These are phyloP conservation scores for Lepilemur septentrionalis DNA, from an alignment of 2,797 vertebrate species.

Conservation along the genomic window DNA sequence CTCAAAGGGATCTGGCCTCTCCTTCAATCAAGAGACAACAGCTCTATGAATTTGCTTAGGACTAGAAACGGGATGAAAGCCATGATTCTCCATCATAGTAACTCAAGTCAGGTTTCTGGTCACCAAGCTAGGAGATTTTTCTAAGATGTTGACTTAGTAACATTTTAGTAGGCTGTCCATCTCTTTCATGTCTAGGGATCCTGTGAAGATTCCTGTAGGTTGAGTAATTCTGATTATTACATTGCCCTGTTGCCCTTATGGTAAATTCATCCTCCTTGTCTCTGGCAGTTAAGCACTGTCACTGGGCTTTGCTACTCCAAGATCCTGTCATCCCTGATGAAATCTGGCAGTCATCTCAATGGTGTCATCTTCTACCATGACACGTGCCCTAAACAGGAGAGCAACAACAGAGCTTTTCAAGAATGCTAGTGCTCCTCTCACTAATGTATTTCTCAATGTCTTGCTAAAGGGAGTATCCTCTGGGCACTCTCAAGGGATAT, in stretches of 20 bases:
- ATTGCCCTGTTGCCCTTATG: neutral
- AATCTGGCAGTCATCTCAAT: neutral
- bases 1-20: neutral
- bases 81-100: neutral
- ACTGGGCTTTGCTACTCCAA: neutral
- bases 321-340: neutral
- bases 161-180: neutral
- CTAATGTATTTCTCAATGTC: neutral
- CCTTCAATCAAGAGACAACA: neutral
- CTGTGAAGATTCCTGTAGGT: neutral
- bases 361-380: neutral
- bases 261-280: neutral
- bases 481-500: neutral
- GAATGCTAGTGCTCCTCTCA: neutral
- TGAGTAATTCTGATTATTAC: neutral
- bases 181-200: neutral
- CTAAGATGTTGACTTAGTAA: neutral
- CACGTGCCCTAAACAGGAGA: neutral
- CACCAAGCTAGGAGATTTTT: neutral
- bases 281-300: neutral
- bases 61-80: neutral
- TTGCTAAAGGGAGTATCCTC: neutral
- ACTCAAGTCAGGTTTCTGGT: neutral
- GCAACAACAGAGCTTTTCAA: neutral
- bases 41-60: neutral